Conservation (phyloP, 2,888 invertebrate genomes). For the Diogma glabrata region DNA sequence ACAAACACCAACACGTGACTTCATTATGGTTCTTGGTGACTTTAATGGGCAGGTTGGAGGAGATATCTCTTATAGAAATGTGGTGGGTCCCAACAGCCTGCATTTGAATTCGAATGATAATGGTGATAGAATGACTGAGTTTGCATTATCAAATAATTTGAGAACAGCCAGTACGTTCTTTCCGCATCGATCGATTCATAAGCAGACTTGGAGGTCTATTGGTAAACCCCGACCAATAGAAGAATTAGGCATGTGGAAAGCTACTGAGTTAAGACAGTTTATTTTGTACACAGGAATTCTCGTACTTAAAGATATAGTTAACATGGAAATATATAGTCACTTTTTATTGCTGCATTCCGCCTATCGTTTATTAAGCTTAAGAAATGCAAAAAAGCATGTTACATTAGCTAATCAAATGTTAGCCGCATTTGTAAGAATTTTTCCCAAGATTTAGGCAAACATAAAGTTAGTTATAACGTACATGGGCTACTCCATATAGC, state of each 20-base stretch:
- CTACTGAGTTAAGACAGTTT: constrained; percentile 14
- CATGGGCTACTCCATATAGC: not conserved
- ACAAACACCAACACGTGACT: no score
- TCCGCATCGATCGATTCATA: no score
- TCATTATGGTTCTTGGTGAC: no score
- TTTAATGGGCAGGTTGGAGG: no score
- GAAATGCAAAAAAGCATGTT: not conserved
- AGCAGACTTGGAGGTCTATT: no score
- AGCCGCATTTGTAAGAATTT: not conserved
- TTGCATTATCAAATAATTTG: no score
- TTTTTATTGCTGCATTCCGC: constrained; percentile 12
- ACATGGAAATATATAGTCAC: constrained; percentile 16
- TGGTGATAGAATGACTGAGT: no score
- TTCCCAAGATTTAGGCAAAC: not conserved
- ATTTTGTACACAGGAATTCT: constrained; percentile 17
- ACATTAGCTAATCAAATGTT: not conserved
- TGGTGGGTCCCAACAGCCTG: no score
- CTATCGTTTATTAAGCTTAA: not conserved
- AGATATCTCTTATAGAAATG: no score
- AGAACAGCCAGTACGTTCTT: no score
- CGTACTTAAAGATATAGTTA: constrained; percentile 17
- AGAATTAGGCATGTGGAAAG: constrained; percentile 18
- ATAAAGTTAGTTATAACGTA: not conserved
- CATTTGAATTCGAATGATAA: no score
- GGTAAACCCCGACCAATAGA: constrained; percentile 17